A percentile compares a stretch with the other conserved stretches of the same genome.
Conservation (phyloP, 2,888 invertebrate species). For the Pseudococcus viburni region DNA sequence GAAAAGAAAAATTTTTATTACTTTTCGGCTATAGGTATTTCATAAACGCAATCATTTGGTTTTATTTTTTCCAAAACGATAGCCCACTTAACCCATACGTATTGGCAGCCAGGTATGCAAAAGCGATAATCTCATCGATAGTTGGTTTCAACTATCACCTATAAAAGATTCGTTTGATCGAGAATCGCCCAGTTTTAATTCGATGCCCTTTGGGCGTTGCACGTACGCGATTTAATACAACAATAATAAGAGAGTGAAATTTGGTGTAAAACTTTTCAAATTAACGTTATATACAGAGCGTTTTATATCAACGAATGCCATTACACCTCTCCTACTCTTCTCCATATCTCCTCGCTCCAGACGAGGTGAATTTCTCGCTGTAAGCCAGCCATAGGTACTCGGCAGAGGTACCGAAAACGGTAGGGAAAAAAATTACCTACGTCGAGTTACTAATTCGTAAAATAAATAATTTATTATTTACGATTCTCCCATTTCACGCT, state of each 20-base stretch:
- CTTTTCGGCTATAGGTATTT: neutral
- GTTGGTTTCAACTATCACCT: neutral
- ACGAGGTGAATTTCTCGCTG: too few relatives aligned
- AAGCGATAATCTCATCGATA: neutral
- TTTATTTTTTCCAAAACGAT: neutral
- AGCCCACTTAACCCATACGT: too few relatives aligned
- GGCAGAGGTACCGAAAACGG: neutral
- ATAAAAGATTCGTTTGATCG: neutral
- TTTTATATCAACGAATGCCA: neutral
- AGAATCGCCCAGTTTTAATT: neutral
- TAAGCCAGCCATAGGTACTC: neutral
- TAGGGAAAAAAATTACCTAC: neutral
- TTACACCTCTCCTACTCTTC: neutral
- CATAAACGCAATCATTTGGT: neutral
- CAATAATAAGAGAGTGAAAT: neutral
- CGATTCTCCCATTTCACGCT: neutral
- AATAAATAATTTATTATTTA: neutral
- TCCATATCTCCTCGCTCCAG: neutral
- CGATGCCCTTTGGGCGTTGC: neutral
- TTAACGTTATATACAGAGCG: neutral
- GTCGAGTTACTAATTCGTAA: constrained; percentile 1
- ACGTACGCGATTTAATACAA: neutral
- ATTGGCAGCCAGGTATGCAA: neutral
- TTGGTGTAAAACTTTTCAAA: neutral
- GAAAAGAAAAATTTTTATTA: neutral